Evolutionary conservation across 2,888 invertebrate genomes (phyloP).

Genomic region (Yponomeuta plumbellus): DNA sequence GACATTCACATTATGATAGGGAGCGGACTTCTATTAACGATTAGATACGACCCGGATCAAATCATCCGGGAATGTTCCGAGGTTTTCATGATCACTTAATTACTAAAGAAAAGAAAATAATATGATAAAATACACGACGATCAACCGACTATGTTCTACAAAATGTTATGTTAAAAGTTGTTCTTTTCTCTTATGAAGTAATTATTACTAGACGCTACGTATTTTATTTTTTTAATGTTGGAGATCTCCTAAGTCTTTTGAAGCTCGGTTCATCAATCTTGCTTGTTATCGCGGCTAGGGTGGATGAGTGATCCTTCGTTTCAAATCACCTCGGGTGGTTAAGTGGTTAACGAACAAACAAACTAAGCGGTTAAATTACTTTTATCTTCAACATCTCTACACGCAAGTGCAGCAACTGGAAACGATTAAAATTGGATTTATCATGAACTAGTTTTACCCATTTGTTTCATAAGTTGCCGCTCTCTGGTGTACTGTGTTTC

Average conservation of each 20-base stretch:
- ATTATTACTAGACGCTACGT: too few relatives aligned
- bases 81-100: not conserved
- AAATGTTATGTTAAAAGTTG: too few relatives aligned
- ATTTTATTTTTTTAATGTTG: too few relatives aligned
- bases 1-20: not conserved
- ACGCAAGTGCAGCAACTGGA: not conserved
- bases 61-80: not conserved
- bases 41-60: not conserved
- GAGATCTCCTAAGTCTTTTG: not conserved
- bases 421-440: slow-evolving; percentile 4
- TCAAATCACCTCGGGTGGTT: slow-evolving; percentile 1
- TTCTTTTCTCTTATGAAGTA: too few relatives aligned
- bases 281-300: not conserved
- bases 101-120: not conserved
- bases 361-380: not conserved
- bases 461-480: not conserved
- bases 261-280: not conserved
- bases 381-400: not conserved
- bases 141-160: not conserved
- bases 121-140: not conserved
- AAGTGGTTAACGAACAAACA: slow-evolving; percentile 3
- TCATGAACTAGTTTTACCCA: not conserved
- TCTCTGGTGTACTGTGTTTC: slow-evolving; percentile 21
- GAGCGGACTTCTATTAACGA: not conserved
- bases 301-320: not conserved